Evolutionary conservation across 2,888 invertebrate genomes (phyloP), one percentile per base, ranked within the genome.

Genomic region (Aleiodes leptofemur): DNA sequence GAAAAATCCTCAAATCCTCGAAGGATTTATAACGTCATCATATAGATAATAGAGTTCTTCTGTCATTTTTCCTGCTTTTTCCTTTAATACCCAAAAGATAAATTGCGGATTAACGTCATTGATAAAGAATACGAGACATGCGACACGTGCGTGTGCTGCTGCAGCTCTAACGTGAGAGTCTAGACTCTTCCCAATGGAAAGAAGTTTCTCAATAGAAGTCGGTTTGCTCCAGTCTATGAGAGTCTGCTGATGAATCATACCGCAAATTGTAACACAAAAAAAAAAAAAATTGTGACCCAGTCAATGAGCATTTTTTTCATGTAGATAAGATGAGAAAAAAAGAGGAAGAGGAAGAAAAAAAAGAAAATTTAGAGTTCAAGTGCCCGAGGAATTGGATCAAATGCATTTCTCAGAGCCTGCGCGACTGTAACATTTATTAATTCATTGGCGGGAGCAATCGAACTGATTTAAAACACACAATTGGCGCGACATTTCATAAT

Each of bases 311-410:
- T 69, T 23, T 23, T 23, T 23, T 23, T 1, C 1, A 23, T 23
- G 23, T 1, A 23, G 23, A 23, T 23, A 23, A 23, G 23, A 23
- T 23, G 50, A 69, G 48, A 57, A 43, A 57, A 69, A 50, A 14
- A 23, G 6, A 48, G 11, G 29, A 34, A 57, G 31, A 14, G 53
- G 14, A 51, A 57, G 53, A 70, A 29, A 55, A 23, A 69, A 55
- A 23, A 55, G 31, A 69, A 55, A 34, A 53, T 53, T 53, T 51
- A 69, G 38, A 72, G 64, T 61, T 53, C 64, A 72, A 64, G 55
- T 72, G 61, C 34, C 34, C 34, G 72, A 16, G 14, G 53, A 38
- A 64, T 72, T 31, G 34, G 59, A 72, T 72, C 72, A 59, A 34
- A 50, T 11, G 72, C 57, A 23, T n/a, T 51, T 6, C 50, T 11